These are phyloP conservation scores for Gymnothorax javanicus DNA, from an alignment of 2,797 vertebrate genomes.

Conservation along the genomic window DNA sequence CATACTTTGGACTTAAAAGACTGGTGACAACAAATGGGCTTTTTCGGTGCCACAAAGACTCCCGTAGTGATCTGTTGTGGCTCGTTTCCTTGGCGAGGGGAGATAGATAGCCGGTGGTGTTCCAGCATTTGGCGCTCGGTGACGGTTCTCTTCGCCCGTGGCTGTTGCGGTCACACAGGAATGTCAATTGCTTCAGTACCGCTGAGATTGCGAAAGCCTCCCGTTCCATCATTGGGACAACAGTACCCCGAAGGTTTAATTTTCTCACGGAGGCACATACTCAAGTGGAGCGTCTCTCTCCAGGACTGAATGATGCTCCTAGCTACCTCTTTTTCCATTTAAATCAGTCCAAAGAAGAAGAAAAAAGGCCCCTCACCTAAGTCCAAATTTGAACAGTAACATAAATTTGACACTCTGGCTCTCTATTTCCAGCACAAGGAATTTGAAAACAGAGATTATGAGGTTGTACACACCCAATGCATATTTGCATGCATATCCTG, in stretches of 20 bases:
- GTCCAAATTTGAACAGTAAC: not conserved
- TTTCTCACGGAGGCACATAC: not conserved
- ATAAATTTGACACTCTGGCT: no score
- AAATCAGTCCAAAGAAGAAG: not conserved
- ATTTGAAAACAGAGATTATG: no score
- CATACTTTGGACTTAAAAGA: not conserved
- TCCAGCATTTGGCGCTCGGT: not conserved
- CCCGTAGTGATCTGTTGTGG: not conserved
- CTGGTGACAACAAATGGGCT: slow-evolving; percentile 17
- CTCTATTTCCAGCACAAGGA: no score
- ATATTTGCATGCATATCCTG: no score
- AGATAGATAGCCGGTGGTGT: not conserved
- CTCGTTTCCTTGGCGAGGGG: slow-evolving; percentile 12
- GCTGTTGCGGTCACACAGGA: not conserved
- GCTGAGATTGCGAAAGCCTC: not conserved
- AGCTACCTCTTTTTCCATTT: not conserved
- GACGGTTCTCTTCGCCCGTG: not conserved
- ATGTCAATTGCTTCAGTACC: slow-evolving; percentile 9
- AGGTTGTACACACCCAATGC: no score
- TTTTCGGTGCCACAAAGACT: not conserved
- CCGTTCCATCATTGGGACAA: not conserved
- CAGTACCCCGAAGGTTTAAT: not conserved
- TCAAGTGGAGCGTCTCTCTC: not conserved
- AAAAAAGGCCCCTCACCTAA: not conserved
- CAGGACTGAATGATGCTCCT: not conserved